Base-by-base conservation (phyloP, 2,113 vertebrate genomes). In the Leucopsar rothschildi region DNA sequence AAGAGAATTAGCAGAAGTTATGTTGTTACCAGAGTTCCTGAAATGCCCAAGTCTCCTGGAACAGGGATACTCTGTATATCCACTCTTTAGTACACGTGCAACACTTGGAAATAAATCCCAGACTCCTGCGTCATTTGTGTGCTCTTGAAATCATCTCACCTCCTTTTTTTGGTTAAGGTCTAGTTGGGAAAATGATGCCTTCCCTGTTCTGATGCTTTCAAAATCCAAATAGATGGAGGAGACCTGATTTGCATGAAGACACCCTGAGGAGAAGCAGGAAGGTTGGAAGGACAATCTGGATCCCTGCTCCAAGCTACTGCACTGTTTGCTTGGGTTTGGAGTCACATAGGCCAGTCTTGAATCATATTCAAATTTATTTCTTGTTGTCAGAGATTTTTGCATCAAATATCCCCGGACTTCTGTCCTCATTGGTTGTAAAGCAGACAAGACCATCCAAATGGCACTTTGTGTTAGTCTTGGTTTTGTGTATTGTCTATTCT, bases 111-210 rank as follows among this genome's bases (percentile, higher is more conserved):
- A 77, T 71, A 73, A 86, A 73, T 56, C 72, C 13, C 57, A 42
- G 59, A 12, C 18, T 70, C 15, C 35, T 0, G 0, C 47, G 39
- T 52, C 21, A 15, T 35, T 64, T 77, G 19, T 40, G 18, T 63
- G 49, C 55, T 44, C 35, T 63, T 92, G 16, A 31, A 76, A 72
- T 29, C 6, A 23, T 17, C 29, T 68, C 55, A 37, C 28, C 4
- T 95, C 11, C 35, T 59, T 81, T 71, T 60, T 45, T 49, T 27
- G 37, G 20, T 5, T 64, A 33, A 82, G 11, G 15, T 49, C 33
- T 68, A 10, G 37, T 9, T 27, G 59, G 70, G 50, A 55, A 88
- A 90, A 83, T 25, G 12, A 27, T 15, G 19, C 33, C 20, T 64
- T 84, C 19, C 8, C 22, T 75, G 12, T 42, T 70, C 33, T 39